Base-by-base conservation (phyloP, 1,140 invertebrate species). In the Myzus persicae region DNA sequence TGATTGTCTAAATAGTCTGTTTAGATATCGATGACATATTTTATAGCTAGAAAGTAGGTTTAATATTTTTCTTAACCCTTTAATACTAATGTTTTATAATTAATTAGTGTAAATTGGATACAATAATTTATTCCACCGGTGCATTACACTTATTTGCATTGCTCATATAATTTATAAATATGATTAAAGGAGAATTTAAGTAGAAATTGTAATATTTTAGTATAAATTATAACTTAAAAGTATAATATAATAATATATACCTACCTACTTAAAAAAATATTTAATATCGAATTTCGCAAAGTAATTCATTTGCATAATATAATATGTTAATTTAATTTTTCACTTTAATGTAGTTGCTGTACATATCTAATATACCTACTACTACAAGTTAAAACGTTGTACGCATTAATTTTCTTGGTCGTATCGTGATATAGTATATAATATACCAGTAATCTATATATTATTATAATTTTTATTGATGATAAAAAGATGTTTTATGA, bases 391-490 rank as follows among this genome's bases (percentile, higher is more conserved):
- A n/a, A 76, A 76, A 76, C n/a, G 31, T 76, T 36, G 11, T 59
- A 59, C 54, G 46, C 46, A 59, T 31, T 76, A n/a, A 76, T 76
- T 76, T 18, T 31, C 11, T 18, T 18, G 59, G 4, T n/a, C 0
- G n/a, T 18, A 76, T 76, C 14, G 59, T n/a, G 31, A 20, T 76
- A 67, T 18, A 67, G 59, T n/a, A 1, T n/a, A n/a, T 31, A 59
- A 7, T 14, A 2, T 54, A 59, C 54, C 54, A 59, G 54, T 59
- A n/a, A 31, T 67, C 31, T 76, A 76, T 76, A n/a, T 76, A n/a
- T 59, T n/a, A n/a, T n/a, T n/a, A 67, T 14, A 76, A 76, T 76
- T n/a, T 76, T 76, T n/a, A 76, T 76, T n/a, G 59, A n/a, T 76
- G 59, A 67, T n/a, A 67, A 67, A 67, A 67, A 4, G 14, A n/a